Conservation (phyloP, 2,113 vertebrate genomes). For the Daboia siamensis region DNA sequence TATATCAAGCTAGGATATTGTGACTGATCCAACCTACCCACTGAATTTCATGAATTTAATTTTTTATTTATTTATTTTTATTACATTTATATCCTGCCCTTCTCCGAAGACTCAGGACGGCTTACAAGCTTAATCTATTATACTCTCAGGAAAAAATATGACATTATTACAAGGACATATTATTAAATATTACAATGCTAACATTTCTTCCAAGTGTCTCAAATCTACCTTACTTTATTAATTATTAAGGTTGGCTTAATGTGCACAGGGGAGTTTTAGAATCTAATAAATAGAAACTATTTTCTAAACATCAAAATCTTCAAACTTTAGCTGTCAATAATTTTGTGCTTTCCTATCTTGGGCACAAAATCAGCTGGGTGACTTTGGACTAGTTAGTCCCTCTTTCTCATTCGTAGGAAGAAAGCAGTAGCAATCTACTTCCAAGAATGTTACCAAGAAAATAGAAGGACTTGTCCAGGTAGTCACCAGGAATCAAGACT, state of each 20-base stretch:
- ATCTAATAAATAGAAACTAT: not conserved
- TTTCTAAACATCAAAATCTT: not conserved
- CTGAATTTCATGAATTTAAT: not conserved
- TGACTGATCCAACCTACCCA: not conserved
- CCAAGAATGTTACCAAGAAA: not conserved
- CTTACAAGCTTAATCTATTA: too few relatives aligned
- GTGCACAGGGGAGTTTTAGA: not conserved
- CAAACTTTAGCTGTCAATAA: not conserved
- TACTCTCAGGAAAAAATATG: not conserved
- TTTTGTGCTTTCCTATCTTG: not conserved
- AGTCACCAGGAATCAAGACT: not conserved
- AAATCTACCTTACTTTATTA: not conserved
- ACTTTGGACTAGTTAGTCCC: not conserved
- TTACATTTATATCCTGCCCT: too few relatives aligned
- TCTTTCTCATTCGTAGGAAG: not conserved
- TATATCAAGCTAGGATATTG: not conserved
- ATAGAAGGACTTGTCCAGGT: not conserved
- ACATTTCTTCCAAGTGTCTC: not conserved
- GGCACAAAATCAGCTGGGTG: not conserved
- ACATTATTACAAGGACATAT: not conserved
- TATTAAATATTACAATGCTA: not conserved
- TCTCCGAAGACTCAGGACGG: too few relatives aligned
- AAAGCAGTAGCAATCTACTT: not conserved
- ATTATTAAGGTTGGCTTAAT: not conserved
- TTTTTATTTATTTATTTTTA: too few relatives aligned